Base-by-base conservation (phyloP, 1,140 invertebrate species). In the Fopius arisanus region DNA sequence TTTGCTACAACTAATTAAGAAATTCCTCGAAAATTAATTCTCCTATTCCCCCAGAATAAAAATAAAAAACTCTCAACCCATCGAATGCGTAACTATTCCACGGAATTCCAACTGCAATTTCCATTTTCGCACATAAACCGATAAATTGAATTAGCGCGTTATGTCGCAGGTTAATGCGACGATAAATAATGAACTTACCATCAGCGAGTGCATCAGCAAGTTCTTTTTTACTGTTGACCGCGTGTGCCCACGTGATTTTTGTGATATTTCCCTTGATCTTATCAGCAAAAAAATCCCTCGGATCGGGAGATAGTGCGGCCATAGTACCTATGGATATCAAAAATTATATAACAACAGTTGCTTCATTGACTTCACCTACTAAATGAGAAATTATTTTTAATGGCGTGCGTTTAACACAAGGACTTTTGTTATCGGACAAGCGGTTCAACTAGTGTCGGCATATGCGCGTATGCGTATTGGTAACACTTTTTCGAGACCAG, bases 221-320 rank as follows among this genome's bases (percentile, higher is more conserved):
- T 51, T 90, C 84, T 0, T 83, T 82, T 78, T 90, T 87, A 78
- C 89, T 93, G 83, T 97, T 97, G 2, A 94, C 93, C 1, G 92
- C 94, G 86, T 96, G 95, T 5, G 92, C 92, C 96, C 96, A 97
- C 21, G 90, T 93, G 2, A 97, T 89, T 73, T 90, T 90, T 1
- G 93, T 94, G 51, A 94, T 83, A 83, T 96, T 95, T 6, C 79
- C 79, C 1, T 86, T 71, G 40, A 87, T 70, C 0, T 48, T 70
- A n/a, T 82, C 62, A 0, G 86, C 83, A 71, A 89, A 90, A 73
- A 86, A 87, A 3, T 75, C 79, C n/a, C 40, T 74, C 1, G 80
- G 76, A 16, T 78, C 75, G 23, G 78, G 74, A 0, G 75, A 16
- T 5, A 68, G 65, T 5, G 7, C 40, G 3, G 76, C 71, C 80